These are phyloP conservation scores for Arenaria interpres DNA, from an alignment of 2,113 vertebrate species.

Conservation along the genomic window DNA sequence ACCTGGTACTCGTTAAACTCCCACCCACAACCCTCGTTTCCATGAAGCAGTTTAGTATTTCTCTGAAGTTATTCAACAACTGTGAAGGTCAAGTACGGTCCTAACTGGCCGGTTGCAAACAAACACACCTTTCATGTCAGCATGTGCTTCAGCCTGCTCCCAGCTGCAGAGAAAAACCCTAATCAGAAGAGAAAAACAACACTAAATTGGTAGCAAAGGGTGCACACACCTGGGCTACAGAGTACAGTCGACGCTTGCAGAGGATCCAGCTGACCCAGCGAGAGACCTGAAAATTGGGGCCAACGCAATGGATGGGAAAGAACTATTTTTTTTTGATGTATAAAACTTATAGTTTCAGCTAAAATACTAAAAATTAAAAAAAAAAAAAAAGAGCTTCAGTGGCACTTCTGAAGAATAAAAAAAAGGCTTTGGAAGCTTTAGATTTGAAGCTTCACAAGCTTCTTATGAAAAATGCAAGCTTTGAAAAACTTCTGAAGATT, in stretches of 20 bases:
- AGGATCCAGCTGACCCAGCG: not conserved
- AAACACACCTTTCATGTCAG: not conserved
- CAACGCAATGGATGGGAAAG: not conserved
- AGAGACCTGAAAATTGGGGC: not conserved
- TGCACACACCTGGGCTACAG: not conserved
- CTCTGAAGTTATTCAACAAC: conserved; percentile 28
- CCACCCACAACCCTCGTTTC: not conserved
- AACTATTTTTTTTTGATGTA: not conserved
- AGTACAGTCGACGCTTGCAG: not conserved
- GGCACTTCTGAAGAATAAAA: conserved; percentile 65
- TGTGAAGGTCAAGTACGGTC: conserved; percentile 38
- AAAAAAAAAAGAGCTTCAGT: conserved; percentile 42
- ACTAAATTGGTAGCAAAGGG: not conserved
- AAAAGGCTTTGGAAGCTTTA: conserved; percentile 62
- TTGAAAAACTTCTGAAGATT: conserved; percentile 73
- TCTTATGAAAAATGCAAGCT: conserved; percentile 74
- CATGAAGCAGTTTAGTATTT: not conserved
- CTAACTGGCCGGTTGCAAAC: not conserved
- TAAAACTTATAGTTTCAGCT: conserved; percentile 54
- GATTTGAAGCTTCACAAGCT: conserved; percentile 70
- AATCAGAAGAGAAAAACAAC: not conserved
- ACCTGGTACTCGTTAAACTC: not conserved
- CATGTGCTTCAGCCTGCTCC: not conserved
- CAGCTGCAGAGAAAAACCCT: not conserved
- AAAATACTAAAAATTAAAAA: conserved; percentile 46